Conservation (phyloP, 2,113 vertebrate species). For the Elephas maximus region DNA sequence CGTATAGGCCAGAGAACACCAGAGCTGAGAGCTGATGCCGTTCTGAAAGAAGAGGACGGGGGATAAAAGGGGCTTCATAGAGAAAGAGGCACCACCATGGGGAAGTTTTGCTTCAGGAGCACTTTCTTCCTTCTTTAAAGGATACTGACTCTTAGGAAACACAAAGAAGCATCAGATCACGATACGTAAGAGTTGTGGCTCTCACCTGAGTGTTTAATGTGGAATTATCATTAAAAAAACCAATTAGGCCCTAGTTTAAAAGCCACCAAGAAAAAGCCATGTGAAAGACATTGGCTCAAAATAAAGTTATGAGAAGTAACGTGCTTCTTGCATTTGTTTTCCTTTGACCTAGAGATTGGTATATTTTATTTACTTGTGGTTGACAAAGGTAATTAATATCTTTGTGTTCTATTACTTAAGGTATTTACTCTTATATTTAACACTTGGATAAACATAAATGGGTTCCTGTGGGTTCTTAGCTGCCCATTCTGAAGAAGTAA, state of each 20-base stretch:
- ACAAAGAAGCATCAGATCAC: background rate
- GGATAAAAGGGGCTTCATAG: background rate
- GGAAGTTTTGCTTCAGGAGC: background rate
- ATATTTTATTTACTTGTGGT: background rate
- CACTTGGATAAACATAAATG: background rate
- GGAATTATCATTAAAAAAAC: no score
- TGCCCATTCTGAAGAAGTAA: background rate
- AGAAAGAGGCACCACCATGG: background rate
- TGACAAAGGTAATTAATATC: background rate
- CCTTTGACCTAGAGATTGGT: background rate
- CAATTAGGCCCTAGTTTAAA: no score
- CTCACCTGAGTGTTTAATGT: background rate
- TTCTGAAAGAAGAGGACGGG: background rate
- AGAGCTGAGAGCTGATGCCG: background rate
- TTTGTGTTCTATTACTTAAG: background rate
- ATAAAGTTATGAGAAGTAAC: background rate
- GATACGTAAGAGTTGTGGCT: background rate
- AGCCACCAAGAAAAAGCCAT: background rate
- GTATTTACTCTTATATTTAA: background rate
- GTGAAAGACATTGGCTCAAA: fast-evolving
- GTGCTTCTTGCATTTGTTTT: background rate
- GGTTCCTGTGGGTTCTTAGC: background rate
- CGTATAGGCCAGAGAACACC: background rate
- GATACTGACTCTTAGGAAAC: background rate
- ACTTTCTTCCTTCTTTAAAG: background rate